Evolutionary conservation across 2,888 invertebrate genomes (phyloP).

Genomic region (Saturnia pavonia): DNA sequence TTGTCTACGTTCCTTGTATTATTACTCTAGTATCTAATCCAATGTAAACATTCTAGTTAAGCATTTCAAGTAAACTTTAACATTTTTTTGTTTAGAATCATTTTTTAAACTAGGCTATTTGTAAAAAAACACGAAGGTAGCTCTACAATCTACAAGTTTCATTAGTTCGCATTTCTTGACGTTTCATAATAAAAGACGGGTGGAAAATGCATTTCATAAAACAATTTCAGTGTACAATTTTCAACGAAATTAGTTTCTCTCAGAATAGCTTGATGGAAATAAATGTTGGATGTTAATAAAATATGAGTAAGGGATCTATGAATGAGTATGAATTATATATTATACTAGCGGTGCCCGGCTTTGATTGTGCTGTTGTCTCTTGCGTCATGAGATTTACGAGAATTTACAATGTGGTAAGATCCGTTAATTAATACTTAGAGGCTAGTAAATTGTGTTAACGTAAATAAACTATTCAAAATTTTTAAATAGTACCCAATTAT

Average conservation of each 20-base stretch:
- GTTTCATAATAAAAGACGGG: constrained; percentile 9
- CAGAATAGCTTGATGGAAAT: background rate
- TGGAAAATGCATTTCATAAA: constrained; percentile 17
- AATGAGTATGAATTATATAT: too few relatives aligned
- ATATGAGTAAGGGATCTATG: background rate
- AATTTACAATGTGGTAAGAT: too few relatives aligned
- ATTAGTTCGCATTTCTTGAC: background rate
- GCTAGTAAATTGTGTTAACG: too few relatives aligned
- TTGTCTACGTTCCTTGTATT: background rate
- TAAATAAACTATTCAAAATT: too few relatives aligned
- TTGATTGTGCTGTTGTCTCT: background rate
- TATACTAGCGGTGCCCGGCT: too few relatives aligned
- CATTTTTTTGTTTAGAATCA: background rate
- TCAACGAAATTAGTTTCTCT: constrained; percentile 1
- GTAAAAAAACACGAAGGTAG: background rate
- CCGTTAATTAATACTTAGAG: too few relatives aligned
- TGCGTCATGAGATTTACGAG: background rate
- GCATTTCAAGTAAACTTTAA: background rate
- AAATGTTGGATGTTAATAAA: background rate
- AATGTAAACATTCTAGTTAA: background rate
- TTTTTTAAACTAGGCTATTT: background rate
- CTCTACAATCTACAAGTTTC: background rate
- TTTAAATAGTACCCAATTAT: too few relatives aligned
- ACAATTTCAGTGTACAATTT: constrained; percentile 12
- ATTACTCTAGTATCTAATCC: background rate